Evolutionary conservation across 2,888 invertebrate genomes (phyloP).

Genomic region (Subacronicta megacephala): DNA sequence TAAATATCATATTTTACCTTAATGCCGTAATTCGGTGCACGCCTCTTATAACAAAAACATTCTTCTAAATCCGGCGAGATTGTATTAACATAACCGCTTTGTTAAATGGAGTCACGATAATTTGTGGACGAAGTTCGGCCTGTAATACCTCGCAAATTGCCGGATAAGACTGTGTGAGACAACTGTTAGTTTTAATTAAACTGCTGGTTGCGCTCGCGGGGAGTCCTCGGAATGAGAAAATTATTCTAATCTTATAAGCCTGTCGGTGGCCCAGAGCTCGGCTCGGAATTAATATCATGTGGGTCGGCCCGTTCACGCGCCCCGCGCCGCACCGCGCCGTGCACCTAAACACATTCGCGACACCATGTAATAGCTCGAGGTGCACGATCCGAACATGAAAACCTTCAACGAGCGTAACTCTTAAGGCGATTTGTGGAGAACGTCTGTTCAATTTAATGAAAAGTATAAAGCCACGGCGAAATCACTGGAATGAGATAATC

Average conservation of each 20-base stretch:
- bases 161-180: slow-evolving; percentile 89
- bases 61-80: slow-evolving; percentile 83
- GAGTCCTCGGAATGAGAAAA: slow-evolving; percentile 86
- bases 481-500: slow-evolving; percentile 81
- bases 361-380: slow-evolving; percentile 24
- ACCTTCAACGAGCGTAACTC: slow-evolving; percentile 56
- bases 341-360: slow-evolving; percentile 34
- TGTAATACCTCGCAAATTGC: slow-evolving; percentile 90
- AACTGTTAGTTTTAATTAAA: slow-evolving; percentile 90
- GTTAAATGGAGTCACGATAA: slow-evolving; percentile 89
- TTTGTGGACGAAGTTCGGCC: slow-evolving; percentile 88
- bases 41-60: slow-evolving; percentile 82
- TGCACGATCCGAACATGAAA: slow-evolving; percentile 51
- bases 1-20: slow-evolving; percentile 82
- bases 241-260: slow-evolving; percentile 89
- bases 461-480: slow-evolving; percentile 79
- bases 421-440: slow-evolving; percentile 73
- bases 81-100: slow-evolving; percentile 88
- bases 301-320: slow-evolving; percentile 65
- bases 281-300: slow-evolving; percentile 82
- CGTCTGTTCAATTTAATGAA: slow-evolving; percentile 82
- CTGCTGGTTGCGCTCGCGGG: slow-evolving; percentile 86
- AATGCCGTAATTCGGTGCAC: slow-evolving; percentile 79
- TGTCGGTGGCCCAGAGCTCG: slow-evolving; percentile 82
- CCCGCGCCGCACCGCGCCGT: slow-evolving; percentile 10